Evolutionary conservation across 2,113 vertebrate species (phyloP).

Genomic region (Actenoides lindsayi): DNA sequence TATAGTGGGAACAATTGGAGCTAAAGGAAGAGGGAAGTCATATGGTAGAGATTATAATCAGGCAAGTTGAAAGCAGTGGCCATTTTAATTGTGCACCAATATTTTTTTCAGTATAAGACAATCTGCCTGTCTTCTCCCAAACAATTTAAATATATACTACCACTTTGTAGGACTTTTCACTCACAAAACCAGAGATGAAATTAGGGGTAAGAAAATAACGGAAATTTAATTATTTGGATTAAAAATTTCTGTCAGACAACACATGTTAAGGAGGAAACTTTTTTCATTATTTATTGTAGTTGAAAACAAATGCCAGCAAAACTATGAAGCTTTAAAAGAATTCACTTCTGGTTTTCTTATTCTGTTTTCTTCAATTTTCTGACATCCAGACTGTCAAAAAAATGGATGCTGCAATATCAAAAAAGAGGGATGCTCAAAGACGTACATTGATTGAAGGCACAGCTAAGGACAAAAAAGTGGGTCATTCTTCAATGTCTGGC

Average conservation of each 20-base stretch:
- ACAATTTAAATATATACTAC: not conserved
- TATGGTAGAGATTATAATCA: conserved; percentile 47
- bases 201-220: not conserved
- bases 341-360: not conserved
- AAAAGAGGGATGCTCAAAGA: not conserved
- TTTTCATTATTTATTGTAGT: not conserved
- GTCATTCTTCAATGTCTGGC: not conserved
- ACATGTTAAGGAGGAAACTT: not conserved
- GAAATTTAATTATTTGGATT: not conserved
- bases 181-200: not conserved
- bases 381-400: not conserved
- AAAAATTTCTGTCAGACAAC: not conserved
- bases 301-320: not conserved
- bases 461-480: not conserved
- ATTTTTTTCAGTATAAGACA: not conserved
- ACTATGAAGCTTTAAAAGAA: not conserved
- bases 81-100: conserved; percentile 18
- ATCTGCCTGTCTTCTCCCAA: not conserved
- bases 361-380: not conserved
- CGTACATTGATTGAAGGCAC: not conserved
- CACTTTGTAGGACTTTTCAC: not conserved
- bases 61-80: conserved; percentile 13
- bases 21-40: not conserved
- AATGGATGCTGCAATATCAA: not conserved
- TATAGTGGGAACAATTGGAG: not conserved